phyloP scores from a whole-genome alignment of 2,113 vertebrate genomes.

The Eublepharis macularius region DNA sequence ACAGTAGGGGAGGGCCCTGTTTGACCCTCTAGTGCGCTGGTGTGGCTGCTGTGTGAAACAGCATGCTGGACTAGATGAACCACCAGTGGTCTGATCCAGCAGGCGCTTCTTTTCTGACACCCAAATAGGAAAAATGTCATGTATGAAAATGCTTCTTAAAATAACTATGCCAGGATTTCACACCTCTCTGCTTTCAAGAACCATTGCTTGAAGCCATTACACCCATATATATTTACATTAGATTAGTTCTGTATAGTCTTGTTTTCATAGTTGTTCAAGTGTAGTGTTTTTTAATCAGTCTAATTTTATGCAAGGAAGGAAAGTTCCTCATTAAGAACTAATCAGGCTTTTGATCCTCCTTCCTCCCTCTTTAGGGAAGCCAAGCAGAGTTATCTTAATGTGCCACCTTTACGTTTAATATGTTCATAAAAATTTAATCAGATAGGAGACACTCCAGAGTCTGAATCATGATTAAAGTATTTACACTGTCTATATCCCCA shows the following conservation, averaged over 20 bases:
- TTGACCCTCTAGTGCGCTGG: too few relatives aligned
- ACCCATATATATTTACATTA: not conserved
- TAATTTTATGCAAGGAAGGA: conserved; percentile 53
- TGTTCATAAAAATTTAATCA: conserved; percentile 31
- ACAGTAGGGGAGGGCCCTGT: too few relatives aligned
- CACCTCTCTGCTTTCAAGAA: not conserved
- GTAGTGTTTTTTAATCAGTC: conserved; percentile 41
- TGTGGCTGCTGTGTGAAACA: too few relatives aligned
- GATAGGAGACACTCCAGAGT: conserved; percentile 41
- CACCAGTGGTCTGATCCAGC: too few relatives aligned
- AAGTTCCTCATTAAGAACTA: conserved; percentile 53
- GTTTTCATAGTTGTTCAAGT: conserved; percentile 23
- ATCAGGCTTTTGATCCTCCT: conserved; percentile 43
- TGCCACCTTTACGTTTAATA: conserved; percentile 37
- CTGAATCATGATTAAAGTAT: conserved; percentile 46
- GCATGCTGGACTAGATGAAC: too few relatives aligned
- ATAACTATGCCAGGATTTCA: not conserved
- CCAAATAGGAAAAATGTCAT: not conserved
- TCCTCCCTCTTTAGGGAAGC: conserved; percentile 38
- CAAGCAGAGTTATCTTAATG: conserved; percentile 23
- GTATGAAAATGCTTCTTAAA: not conserved
- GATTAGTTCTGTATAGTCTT: not conserved
- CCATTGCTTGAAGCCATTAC: not conserved
- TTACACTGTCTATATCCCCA: conserved; percentile 45
- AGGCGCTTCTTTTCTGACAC: too few relatives aligned